A percentile compares a stretch with the other conserved stretches of the same genome.
These are phyloP conservation scores for Hipparchia sbordonii DNA, from an alignment of 2,888 invertebrate genomes.

Conservation along the genomic window DNA sequence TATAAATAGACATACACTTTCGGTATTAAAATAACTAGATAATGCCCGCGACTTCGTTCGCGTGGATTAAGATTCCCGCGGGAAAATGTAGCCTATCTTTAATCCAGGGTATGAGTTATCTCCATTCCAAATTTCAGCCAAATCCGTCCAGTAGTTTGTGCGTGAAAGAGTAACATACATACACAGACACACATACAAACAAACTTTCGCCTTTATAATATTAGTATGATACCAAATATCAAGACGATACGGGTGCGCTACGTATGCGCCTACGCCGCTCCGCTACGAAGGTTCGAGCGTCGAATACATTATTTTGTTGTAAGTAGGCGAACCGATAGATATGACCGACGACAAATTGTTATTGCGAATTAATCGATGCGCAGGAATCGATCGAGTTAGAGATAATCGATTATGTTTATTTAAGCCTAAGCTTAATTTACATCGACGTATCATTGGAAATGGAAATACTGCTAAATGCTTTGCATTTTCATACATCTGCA, in stretches of 20 bases:
- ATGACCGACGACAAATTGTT: conserved; percentile 78
- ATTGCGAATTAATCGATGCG: conserved; percentile 76
- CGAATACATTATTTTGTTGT: conserved; percentile 75
- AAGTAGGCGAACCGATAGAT: conserved; percentile 75
- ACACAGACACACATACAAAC: too few relatives aligned
- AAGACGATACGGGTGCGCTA: conserved; percentile 52
- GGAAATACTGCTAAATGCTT: neutral
- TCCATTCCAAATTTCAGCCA: too few relatives aligned
- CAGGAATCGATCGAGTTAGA: conserved; percentile 48
- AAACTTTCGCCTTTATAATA: too few relatives aligned
- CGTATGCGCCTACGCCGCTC: conserved; percentile 68
- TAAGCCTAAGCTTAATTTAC: conserved; percentile 7
- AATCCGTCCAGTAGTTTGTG: too few relatives aligned
- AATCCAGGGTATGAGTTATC: too few relatives aligned
- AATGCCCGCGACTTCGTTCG: too few relatives aligned
- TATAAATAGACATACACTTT: neutral
- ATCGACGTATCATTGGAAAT: neutral
- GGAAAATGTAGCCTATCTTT: too few relatives aligned
- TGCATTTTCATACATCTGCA: neutral
- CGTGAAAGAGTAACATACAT: too few relatives aligned
- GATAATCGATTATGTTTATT: conserved; percentile 41
- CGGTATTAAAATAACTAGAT: conserved; percentile 1
- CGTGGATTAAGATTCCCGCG: too few relatives aligned
- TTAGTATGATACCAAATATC: conserved; percentile 51
- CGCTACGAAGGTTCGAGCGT: conserved; percentile 67